These are phyloP conservation scores for Anisognathus igniventris DNA, from an alignment of 2,797 vertebrate genomes.

Conservation along the genomic window DNA sequence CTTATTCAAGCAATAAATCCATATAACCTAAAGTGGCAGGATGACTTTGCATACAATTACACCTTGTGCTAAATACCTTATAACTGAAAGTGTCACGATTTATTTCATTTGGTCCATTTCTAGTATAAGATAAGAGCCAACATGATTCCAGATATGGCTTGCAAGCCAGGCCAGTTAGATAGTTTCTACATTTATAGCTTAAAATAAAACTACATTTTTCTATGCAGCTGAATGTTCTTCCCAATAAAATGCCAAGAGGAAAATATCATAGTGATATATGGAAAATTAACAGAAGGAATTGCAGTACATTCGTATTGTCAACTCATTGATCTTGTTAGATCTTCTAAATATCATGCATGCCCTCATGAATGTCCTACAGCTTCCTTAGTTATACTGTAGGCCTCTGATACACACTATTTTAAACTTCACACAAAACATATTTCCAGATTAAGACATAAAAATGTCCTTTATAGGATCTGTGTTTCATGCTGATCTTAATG, in stretches of 20 bases:
- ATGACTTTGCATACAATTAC: background rate
- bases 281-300: background rate
- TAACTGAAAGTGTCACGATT: background rate
- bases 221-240: background rate
- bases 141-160: background rate
- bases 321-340: background rate
- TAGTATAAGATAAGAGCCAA: background rate
- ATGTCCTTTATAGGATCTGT: background rate
- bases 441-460: background rate
- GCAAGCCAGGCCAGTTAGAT: background rate
- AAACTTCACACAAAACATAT: background rate
- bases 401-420: background rate
- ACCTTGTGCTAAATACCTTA: background rate
- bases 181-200: background rate
- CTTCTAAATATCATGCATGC: background rate
- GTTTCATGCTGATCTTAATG: background rate
- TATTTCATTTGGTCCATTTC: background rate
- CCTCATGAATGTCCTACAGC: background rate
- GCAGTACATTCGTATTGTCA: background rate
- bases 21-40: background rate
- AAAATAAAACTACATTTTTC: background rate
- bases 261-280: background rate
- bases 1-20: background rate
- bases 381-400: background rate
- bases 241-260: background rate